Percentiles rank a stretch among this genome's conserved stretches.
Conservation (phyloP, 1,140 invertebrate species). For the Gerris buenoi region DNA sequence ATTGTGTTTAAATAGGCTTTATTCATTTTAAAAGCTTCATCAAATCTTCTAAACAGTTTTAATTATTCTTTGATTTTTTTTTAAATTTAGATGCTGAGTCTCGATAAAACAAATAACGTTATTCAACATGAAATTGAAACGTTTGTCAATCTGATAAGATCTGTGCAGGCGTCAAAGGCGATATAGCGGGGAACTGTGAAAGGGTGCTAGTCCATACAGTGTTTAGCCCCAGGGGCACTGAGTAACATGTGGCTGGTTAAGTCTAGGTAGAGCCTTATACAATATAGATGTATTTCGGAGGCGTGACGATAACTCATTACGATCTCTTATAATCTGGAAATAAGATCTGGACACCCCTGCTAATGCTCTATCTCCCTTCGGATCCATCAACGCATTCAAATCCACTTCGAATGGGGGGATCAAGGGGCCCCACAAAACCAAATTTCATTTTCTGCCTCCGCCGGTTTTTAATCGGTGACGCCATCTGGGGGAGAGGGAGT, state of each 20-base stretch:
- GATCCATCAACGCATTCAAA: neutral
- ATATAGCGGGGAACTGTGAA: neutral
- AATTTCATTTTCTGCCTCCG: constrained; percentile 5
- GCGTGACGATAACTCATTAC: neutral
- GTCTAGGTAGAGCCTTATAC: neutral
- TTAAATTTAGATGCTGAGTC: too few species aligned
- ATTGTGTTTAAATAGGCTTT: too few species aligned
- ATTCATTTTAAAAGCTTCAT: too few species aligned
- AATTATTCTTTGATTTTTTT: too few species aligned
- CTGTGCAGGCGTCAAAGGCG: neutral
- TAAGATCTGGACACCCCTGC: neutral
- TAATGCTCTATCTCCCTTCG: neutral
- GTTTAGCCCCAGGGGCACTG: neutral
- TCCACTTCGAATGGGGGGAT: neutral
- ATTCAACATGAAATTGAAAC: neutral
- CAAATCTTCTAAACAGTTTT: too few species aligned
- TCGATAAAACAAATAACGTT: neutral
- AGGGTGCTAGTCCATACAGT: neutral
- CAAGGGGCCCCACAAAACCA: neutral
- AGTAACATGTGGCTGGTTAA: neutral
- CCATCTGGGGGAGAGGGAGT: neutral
- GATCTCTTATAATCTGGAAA: neutral
- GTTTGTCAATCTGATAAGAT: neutral
- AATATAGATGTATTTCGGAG: neutral
- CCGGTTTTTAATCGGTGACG: neutral